Conservation (phyloP, 2,797 vertebrate species). For the Phoeniculus purpureus region DNA sequence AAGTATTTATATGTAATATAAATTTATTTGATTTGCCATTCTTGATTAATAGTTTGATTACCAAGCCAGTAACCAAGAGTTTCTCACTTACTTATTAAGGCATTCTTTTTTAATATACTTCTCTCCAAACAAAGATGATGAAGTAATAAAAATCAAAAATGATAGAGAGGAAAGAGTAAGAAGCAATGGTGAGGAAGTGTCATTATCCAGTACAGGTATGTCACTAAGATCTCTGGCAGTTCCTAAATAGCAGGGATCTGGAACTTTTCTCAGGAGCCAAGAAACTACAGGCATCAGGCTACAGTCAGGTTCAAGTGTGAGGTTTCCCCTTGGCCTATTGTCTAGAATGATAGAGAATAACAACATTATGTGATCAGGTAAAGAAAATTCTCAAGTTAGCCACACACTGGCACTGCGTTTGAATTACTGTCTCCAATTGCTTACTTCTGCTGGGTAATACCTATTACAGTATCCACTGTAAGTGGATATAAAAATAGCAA, state of each 20-base stretch:
- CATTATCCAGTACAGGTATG: neutral
- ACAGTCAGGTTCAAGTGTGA: neutral
- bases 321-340: neutral
- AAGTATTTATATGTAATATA: neutral
- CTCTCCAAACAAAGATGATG: neutral
- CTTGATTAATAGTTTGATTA: neutral
- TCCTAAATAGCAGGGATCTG: neutral
- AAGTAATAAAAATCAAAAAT: neutral
- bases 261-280: neutral
- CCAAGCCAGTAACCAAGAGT: neutral
- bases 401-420: neutral
- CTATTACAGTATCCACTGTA: neutral
- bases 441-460: neutral
- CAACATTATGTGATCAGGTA: neutral
- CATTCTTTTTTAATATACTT: neutral
- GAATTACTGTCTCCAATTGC: neutral
- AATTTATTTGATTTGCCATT: neutral
- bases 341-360: neutral
- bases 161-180: neutral
- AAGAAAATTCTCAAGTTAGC: neutral
- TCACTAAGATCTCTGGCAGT: neutral
- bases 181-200: neutral
- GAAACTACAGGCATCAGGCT: neutral
- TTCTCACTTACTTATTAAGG: neutral
- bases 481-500: neutral